A percentile compares a stretch with the other conserved stretches of the same genome.
Conservation (phyloP, 2,797 vertebrate species). For the Fratercula arctica region DNA sequence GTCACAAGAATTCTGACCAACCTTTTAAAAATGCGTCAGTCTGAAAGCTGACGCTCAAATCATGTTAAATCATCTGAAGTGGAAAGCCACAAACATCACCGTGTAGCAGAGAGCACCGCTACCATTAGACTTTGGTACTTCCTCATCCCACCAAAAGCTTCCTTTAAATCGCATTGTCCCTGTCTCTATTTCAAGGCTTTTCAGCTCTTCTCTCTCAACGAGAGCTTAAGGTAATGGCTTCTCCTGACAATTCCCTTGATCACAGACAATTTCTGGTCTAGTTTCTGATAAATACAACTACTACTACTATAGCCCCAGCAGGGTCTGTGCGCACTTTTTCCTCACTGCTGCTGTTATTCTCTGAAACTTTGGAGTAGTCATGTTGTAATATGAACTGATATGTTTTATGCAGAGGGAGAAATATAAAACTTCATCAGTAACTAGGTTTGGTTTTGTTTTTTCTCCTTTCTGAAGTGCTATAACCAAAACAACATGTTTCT, state of each 20-base stretch:
- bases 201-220: neutral
- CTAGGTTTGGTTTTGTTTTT: neutral
- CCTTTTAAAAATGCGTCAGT: neutral
- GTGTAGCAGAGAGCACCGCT: neutral
- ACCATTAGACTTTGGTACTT: neutral
- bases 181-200: neutral
- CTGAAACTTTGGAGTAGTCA: neutral
- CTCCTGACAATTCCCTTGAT: neutral
- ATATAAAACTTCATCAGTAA: neutral
- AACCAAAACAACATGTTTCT: neutral
- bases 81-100: neutral
- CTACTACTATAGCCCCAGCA: neutral
- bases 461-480: neutral
- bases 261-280: neutral
- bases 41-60: neutral
- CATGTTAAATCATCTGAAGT: neutral
- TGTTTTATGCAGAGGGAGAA: neutral
- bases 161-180: neutral
- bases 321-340: neutral
- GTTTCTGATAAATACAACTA: neutral
- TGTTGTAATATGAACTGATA: neutral
- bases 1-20: conserved; percentile 4
- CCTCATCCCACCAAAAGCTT: neutral
- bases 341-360: neutral
- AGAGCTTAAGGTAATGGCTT: neutral